Evolutionary conservation across 2,797 vertebrate species (phyloP).

Genomic region (Alcedo atthis): DNA sequence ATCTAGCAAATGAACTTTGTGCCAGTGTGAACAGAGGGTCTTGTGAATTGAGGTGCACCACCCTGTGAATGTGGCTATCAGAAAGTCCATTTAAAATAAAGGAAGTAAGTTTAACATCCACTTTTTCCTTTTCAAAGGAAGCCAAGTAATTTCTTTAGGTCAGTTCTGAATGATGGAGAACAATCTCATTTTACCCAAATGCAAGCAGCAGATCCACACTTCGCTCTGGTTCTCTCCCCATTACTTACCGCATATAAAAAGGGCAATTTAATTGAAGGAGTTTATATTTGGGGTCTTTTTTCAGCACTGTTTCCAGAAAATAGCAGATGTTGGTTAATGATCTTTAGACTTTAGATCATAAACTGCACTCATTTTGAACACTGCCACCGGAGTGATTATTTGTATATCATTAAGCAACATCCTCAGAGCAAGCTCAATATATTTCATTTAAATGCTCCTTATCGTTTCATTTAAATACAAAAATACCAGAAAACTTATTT

Average conservation of each 20-base stretch:
- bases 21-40: rapidly evolving
- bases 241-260: constrained; percentile 52
- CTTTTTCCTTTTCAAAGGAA: constrained; percentile 25
- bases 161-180: constrained; percentile 21
- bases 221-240: background rate
- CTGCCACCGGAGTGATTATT: constrained; percentile 22
- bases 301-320: constrained; percentile 34
- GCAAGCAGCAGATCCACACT: constrained; percentile 16
- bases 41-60: rapidly evolving
- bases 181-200: background rate
- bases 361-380: constrained; percentile 31
- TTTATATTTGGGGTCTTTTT: constrained; percentile 27
- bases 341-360: constrained; percentile 54
- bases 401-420: constrained; percentile 18
- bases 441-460: background rate
- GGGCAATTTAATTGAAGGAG: constrained; percentile 43
- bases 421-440: background rate
- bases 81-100: constrained; percentile 44
- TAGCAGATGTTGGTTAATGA: constrained; percentile 54
- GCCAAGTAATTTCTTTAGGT: background rate
- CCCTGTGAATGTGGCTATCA: background rate
- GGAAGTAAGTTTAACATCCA: background rate
- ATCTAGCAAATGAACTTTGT: background rate
- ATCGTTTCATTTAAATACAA: background rate
- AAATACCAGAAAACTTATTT: background rate